Conservation (phyloP, 2,888 invertebrate species). For the Parapristionchus giblindavisi region DNA sequence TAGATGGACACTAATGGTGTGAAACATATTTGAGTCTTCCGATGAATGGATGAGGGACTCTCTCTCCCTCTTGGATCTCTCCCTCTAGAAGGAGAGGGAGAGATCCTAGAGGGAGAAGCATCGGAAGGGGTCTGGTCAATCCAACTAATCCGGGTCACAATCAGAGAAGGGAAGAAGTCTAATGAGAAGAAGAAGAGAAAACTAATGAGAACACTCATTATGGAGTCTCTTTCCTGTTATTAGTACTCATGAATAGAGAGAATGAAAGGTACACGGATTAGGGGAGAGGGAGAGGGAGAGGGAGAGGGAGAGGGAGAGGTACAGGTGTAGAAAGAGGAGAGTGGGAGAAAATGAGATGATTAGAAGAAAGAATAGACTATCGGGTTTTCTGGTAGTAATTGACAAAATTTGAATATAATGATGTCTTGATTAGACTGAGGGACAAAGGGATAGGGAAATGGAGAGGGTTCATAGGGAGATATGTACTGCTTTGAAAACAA, state of each 20-base stretch:
- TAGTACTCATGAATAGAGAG: neutral
- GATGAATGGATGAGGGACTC: constrained; percentile 7
- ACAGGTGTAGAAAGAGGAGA: constrained; percentile 14
- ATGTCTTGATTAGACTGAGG: neutral
- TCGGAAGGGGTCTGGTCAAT: too few species aligned
- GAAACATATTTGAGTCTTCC: constrained; percentile 9
- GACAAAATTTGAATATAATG: neutral
- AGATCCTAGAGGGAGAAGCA: neutral
- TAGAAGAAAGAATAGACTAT: constrained; percentile 2
- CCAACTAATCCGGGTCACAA: too few species aligned
- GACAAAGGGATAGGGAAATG: too few species aligned
- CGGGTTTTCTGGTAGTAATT: neutral
- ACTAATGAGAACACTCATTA: constrained; percentile 33
- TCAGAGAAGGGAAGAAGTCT: neutral
- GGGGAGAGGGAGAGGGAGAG: neutral
- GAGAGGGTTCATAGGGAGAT: too few species aligned
- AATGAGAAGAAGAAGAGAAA: neutral
- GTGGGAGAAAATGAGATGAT: constrained; percentile 4
- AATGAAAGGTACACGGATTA: neutral
- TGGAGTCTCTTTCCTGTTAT: constrained; percentile 10
- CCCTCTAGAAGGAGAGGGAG: neutral
- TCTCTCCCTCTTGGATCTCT: neutral
- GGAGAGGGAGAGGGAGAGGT: neutral
- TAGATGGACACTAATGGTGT: neutral
- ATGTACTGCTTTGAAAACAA: too few species aligned